Evolutionary conservation across 2,113 vertebrate genomes (phyloP), one percentile per base, ranked within the genome.

Genomic region (Sinosuthora webbiana): DNA sequence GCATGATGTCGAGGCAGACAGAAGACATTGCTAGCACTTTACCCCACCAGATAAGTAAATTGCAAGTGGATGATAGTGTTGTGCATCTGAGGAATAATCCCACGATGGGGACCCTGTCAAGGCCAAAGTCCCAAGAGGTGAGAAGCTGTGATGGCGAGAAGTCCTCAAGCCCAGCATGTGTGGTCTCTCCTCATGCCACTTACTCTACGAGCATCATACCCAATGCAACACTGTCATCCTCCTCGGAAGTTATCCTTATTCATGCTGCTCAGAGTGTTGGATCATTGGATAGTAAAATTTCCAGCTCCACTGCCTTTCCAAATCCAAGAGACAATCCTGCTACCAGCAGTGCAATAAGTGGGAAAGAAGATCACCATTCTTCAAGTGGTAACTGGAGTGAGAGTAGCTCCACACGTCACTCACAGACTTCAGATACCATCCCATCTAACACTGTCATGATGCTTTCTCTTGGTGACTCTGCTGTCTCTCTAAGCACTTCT

Each of bases 121-220:
- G 99, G 67, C 98, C 99, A 24, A 98, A 97, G 93, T 99, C 99
- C 57, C 98, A 99, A 96, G 99, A 99, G 95, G 77, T 99, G 49
- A 97, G 98, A 90, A 96, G 92, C 74, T 97, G 91, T 5, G 98
- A 98, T 33, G 95, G 85, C 2, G 98, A 98, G 14, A 98, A 97
- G 5, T 35, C 93, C 1, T 30, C 93, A 17, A 97, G 97, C 74
- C 98, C 98, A 11, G 99, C 98, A 0, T 98, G 98, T 68, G 96
- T 98, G 57, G 99, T 99, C 31, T 99, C 99, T 27, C 99, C 99
- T 62, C 98, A 99, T 37, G 98, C 98, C 4, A 95, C 98, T 33
- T 99, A 99, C 90, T 99, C 99, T 63, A 99, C 98, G 2, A 99
- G 98, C 35, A 47, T 99, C 95, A 99, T 99, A 94, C 99, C 99